Evolutionary conservation across 53 echinoderm and acorn worm genomes (phyloP).

Genomic region (Echinometra lucunter): DNA sequence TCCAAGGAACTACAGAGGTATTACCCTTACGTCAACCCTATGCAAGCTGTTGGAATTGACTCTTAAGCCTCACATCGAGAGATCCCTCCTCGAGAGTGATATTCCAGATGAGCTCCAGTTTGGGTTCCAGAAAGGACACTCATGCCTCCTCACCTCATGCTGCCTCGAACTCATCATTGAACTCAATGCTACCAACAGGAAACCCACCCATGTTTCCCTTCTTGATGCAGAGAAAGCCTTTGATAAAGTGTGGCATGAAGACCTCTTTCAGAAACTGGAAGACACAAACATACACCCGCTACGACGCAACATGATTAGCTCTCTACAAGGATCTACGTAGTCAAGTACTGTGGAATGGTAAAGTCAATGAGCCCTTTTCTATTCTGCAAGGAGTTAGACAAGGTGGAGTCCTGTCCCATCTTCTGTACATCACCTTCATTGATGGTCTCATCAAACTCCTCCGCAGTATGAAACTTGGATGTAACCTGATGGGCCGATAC

Average conservation of each 20-base stretch:
- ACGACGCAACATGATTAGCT: neutral
- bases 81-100: neutral
- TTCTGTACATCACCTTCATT: neutral
- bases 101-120: too few relatives aligned
- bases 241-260: neutral
- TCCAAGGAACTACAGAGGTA: slow-evolving; percentile 2
- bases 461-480: neutral
- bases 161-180: too few relatives aligned
- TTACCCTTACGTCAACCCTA: too few relatives aligned
- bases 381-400: neutral
- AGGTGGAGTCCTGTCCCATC: neutral
- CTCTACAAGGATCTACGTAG: neutral
- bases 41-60: neutral
- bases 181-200: neutral
- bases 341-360: neutral
- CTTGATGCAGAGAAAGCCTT: too few relatives aligned
- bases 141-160: neutral
- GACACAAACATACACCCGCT: neutral
- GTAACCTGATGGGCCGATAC: neutral
- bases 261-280: neutral
- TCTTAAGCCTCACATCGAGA: neutral
- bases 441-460: neutral
- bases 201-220: neutral
- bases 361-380: neutral
- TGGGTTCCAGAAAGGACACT: neutral